Conservation (phyloP, 1,140 invertebrate species). For the Prorops nasuta region DNA sequence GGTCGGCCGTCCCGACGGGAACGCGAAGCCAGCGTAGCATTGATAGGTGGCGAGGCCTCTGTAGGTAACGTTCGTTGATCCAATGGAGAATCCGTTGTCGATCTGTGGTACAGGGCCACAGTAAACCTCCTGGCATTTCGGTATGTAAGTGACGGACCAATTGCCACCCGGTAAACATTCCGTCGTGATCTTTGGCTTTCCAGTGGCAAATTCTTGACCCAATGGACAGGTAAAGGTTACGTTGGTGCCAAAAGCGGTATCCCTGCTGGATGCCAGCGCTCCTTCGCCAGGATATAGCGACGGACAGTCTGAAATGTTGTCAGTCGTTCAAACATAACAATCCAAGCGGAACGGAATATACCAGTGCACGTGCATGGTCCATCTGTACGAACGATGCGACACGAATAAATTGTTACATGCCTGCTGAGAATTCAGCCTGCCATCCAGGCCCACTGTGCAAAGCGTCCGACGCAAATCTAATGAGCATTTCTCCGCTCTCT, state of each 20-base stretch:
- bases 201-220: slow-evolving; percentile 93
- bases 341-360: no score
- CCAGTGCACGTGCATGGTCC: no score
- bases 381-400: no score
- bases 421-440: slow-evolving; percentile 89
- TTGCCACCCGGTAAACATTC: slow-evolving; percentile 86
- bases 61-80: slow-evolving; percentile 92
- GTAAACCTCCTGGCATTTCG: slow-evolving; percentile 95
- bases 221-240: slow-evolving; percentile 89
- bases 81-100: slow-evolving; percentile 94
- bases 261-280: slow-evolving; percentile 84
- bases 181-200: slow-evolving; percentile 78
- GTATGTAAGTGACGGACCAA: slow-evolving; percentile 91
- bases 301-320: slow-evolving; percentile 83
- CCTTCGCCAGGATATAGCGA: slow-evolving; percentile 78
- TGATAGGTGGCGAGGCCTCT: slow-evolving; percentile 90
- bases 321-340: no score
- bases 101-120: slow-evolving; percentile 97
- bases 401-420: slow-evolving; percentile 51
- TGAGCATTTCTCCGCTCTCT: slow-evolving; percentile 86
- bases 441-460: slow-evolving; percentile 79
- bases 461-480: slow-evolving; percentile 86
- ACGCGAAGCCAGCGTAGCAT: slow-evolving; percentile 95
- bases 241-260: slow-evolving; percentile 87
- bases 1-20: slow-evolving; percentile 80